Conservation (phyloP, 2,888 invertebrate genomes). For the Scaptomyza caliginosa region DNA sequence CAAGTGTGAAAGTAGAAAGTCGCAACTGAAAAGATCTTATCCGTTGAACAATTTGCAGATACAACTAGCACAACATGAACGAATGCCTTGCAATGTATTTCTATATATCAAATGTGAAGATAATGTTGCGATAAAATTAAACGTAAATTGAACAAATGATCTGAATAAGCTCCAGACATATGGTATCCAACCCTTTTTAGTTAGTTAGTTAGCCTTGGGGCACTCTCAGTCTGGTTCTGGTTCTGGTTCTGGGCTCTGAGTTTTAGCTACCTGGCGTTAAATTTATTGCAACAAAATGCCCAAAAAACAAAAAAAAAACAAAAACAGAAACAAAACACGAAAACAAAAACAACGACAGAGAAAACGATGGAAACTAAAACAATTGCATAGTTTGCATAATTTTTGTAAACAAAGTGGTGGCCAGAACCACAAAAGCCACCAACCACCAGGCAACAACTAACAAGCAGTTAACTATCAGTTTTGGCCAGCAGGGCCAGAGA, state of each 20-base stretch:
- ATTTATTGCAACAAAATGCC: slow-evolving; percentile 73
- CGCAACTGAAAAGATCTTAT: slow-evolving; percentile 21
- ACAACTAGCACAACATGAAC: slow-evolving; percentile 9
- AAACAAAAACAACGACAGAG: slow-evolving; percentile 11
- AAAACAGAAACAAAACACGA: not conserved
- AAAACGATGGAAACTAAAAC: slow-evolving; percentile 62
- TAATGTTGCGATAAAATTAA: slow-evolving; percentile 52
- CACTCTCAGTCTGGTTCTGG: slow-evolving; percentile 22
- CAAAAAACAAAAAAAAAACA: slow-evolving; percentile 20
- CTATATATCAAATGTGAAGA: slow-evolving; percentile 38
- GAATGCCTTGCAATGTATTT: slow-evolving; percentile 23
- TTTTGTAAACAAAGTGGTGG: slow-evolving; percentile 71
- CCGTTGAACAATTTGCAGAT: slow-evolving; percentile 23
- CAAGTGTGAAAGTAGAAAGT: slow-evolving; percentile 20
- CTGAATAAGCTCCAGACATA: slow-evolving; percentile 30
- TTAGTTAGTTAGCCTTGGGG: slow-evolving; percentile 45
- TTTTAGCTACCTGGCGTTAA: slow-evolving; percentile 69
- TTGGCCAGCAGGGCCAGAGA: not conserved
- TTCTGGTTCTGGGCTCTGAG: slow-evolving; percentile 9
- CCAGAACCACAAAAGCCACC: slow-evolving; percentile 5
- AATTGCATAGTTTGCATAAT: slow-evolving; percentile 76
- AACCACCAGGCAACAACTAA: slow-evolving; percentile 10
- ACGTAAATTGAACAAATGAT: slow-evolving; percentile 50
- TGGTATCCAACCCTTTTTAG: slow-evolving; percentile 4
- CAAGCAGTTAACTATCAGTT: slow-evolving; percentile 7